These are phyloP conservation scores for Pan paniscus DNA, from an alignment of 2,113 vertebrate species.

Conservation along the genomic window DNA sequence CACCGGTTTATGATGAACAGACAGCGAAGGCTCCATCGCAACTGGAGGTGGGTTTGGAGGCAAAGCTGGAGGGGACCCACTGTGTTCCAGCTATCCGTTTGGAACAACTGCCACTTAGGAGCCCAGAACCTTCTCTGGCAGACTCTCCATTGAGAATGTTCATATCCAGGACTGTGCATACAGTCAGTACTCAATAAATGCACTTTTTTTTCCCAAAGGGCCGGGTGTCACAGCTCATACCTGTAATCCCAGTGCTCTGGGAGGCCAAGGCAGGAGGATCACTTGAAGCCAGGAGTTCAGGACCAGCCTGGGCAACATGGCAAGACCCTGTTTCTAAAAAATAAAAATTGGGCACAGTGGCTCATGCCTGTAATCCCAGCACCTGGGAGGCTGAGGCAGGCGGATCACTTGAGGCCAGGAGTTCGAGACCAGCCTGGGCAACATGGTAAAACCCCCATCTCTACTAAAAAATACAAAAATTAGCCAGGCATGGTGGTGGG, in stretches of 20 bases:
- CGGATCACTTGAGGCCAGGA: not conserved
- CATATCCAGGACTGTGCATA: not conserved
- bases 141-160: not conserved
- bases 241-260: too few relatives aligned
- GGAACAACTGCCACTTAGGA: not conserved
- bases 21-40: not conserved
- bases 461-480: not conserved
- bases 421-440: not conserved
- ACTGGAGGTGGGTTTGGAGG: not conserved
- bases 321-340: not conserved
- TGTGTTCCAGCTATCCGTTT: not conserved
- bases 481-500: not conserved
- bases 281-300: too few relatives aligned
- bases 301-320: too few relatives aligned
- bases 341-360: not conserved
- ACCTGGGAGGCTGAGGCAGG: not conserved
- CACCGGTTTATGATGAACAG: not conserved
- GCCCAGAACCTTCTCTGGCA: not conserved
- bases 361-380: not conserved
- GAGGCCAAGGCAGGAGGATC: too few relatives aligned
- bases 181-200: not conserved
- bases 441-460: not conserved
- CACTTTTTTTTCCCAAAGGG: not conserved
- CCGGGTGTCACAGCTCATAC: too few relatives aligned
- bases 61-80: not conserved